Conservation (phyloP, 2,797 vertebrate species). For the Ataeniobius toweri region DNA sequence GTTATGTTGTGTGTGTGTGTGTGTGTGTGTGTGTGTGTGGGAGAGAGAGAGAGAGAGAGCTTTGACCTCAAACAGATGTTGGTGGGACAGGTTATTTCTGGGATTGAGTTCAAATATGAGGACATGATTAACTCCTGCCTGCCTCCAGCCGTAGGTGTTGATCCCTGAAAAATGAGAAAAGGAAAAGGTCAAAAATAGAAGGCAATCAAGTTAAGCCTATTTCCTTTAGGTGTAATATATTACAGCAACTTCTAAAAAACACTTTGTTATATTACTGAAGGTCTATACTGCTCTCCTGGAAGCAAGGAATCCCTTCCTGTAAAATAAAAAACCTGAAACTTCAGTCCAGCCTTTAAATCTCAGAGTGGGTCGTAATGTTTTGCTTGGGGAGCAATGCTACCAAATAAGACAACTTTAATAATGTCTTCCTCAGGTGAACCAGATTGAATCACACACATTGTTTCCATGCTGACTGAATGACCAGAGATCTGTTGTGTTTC, state of each 20-base stretch:
- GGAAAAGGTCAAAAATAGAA: background rate
- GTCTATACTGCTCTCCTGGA: background rate
- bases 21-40: background rate
- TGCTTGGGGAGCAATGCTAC: too few relatives aligned
- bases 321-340: too few relatives aligned
- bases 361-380: too few relatives aligned
- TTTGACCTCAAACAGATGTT: conserved; percentile 97
- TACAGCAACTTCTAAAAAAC: background rate
- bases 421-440: too few relatives aligned
- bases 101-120: conserved; percentile 99
- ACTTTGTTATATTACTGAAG: background rate
- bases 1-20: too few relatives aligned
- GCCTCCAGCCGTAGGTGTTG: conserved; percentile 99
- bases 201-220: background rate
- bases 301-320: too few relatives aligned
- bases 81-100: conserved; percentile 97
- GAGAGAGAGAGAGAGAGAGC: background rate
- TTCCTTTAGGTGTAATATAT: too few relatives aligned
- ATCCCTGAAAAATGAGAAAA: conserved; percentile 76
- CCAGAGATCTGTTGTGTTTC: too few relatives aligned
- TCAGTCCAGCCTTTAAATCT: too few relatives aligned
- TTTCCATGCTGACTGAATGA: too few relatives aligned
- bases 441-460: too few relatives aligned
- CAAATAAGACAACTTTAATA: too few relatives aligned
- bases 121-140: conserved; percentile 98